These are phyloP conservation scores for Plagodis dolabraria DNA, from an alignment of 2,888 invertebrate genomes.

Conservation along the genomic window DNA sequence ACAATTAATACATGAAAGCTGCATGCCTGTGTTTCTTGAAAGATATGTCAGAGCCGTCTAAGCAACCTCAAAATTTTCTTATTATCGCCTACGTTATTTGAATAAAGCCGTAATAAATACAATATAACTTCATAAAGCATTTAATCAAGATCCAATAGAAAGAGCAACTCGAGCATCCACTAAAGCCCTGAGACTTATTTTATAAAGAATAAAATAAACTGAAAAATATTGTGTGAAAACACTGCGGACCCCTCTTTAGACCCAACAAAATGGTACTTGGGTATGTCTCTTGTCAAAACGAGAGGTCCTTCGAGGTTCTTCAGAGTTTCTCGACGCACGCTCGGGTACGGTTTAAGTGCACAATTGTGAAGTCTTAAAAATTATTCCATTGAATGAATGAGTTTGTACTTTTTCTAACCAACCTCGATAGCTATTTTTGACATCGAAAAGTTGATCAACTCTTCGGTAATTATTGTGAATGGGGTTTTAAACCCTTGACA, in stretches of 20 bases:
- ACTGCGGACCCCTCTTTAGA: constrained; percentile 38
- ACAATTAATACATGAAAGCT: neutral
- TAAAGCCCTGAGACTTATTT: constrained; percentile 20
- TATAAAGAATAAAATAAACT: constrained; percentile 30
- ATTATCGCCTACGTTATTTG: no score
- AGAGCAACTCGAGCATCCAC: constrained; percentile 24
- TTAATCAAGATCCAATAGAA: constrained; percentile 14
- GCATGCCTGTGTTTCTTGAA: no score
- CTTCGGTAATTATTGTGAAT: neutral
- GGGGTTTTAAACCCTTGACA: neutral
- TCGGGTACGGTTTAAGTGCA: constrained; percentile 30
- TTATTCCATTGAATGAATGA: constrained; percentile 27
- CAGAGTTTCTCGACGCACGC: constrained; percentile 44
- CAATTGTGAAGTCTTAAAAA: constrained; percentile 25
- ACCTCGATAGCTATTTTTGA: constrained; percentile 4
- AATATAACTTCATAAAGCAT: no score
- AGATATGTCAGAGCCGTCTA: no score
- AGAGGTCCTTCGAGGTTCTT: constrained; percentile 43
- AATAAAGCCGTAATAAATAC: no score
- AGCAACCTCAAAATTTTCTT: no score
- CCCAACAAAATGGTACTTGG: constrained; percentile 57
- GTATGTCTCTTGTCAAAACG: constrained; percentile 50
- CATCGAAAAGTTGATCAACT: constrained; percentile 6
- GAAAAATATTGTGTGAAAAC: constrained; percentile 40
- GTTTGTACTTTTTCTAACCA: constrained; percentile 10